phyloP scores from a whole-genome alignment of 1,140 invertebrate species.

The Sogatella furcifera region DNA sequence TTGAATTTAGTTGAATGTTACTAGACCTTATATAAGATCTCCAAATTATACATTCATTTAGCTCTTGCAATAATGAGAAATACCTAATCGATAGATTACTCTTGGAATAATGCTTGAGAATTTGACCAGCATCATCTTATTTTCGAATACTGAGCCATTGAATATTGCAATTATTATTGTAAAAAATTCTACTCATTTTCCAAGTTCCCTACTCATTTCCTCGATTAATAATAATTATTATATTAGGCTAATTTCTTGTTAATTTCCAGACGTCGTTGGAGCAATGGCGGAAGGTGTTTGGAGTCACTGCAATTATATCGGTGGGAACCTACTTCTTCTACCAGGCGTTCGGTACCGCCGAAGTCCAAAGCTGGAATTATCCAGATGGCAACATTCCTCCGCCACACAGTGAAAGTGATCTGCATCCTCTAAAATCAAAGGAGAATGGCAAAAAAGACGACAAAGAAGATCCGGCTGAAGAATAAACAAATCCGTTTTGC shows the following conservation, averaged over 20 bases:
- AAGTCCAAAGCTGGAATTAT: slow-evolving; percentile 51
- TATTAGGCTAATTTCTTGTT: slow-evolving; percentile 10
- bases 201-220: neutral
- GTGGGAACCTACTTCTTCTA: slow-evolving; percentile 55
- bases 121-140: too few species aligned
- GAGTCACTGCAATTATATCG: slow-evolving; percentile 48
- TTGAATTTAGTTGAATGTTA: too few species aligned
- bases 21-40: too few species aligned
- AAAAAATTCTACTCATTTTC: neutral
- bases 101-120: neutral
- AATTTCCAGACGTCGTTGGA: slow-evolving; percentile 42
- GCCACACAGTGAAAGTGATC: neutral
- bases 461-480: neutral
- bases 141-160: neutral
- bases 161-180: too few species aligned
- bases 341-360: slow-evolving; percentile 53
- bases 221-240: too few species aligned
- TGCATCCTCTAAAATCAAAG: neutral
- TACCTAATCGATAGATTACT: neutral
- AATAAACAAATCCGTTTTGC: neutral
- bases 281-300: slow-evolving; percentile 63
- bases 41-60: too few species aligned
- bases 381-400: slow-evolving; percentile 21
- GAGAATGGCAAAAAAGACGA: neutral
- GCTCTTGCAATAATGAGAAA: neutral